Evolutionary conservation across 2,797 vertebrate species (phyloP).

Genomic region (Toxotes lorentzi): DNA sequence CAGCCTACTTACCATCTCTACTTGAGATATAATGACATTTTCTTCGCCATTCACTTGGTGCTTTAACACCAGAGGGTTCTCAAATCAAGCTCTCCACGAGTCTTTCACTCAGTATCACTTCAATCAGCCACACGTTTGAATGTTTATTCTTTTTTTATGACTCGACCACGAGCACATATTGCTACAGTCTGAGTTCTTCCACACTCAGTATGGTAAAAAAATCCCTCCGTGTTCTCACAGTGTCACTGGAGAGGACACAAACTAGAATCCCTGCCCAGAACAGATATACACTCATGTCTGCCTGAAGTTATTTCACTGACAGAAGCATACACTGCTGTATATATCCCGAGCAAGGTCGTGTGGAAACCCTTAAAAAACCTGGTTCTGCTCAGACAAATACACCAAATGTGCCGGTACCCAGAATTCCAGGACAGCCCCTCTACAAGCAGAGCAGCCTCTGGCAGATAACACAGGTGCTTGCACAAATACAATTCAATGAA

Average conservation of each 20-base stretch:
- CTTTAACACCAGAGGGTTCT: slow-evolving; percentile 48
- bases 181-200: not conserved
- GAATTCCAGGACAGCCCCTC: not conserved
- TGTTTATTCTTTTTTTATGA: not conserved
- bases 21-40: slow-evolving; percentile 60
- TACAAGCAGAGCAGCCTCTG: not conserved
- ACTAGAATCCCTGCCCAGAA: slow-evolving; percentile 8
- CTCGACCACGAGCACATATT: not conserved
- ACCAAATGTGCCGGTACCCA: not conserved
- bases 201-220: not conserved
- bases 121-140: slow-evolving; percentile 45
- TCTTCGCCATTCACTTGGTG: slow-evolving; percentile 22
- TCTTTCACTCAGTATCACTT: slow-evolving; percentile 45
- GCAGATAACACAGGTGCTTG: not conserved
- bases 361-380: not conserved
- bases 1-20: slow-evolving; percentile 35
- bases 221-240: slow-evolving; percentile 7
- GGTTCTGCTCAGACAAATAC: not conserved
- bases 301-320: slow-evolving; percentile 1
- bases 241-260: slow-evolving; percentile 17
- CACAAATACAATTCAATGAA: not conserved
- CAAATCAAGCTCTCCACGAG: slow-evolving; percentile 45
- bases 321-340: not conserved
- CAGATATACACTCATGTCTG: slow-evolving; percentile 1
- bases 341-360: not conserved